A percentile compares a stretch with the other conserved stretches of the same genome.
These are phyloP conservation scores for Tuberolachnus salignus DNA, from an alignment of 2,888 invertebrate species.

Conservation along the genomic window DNA sequence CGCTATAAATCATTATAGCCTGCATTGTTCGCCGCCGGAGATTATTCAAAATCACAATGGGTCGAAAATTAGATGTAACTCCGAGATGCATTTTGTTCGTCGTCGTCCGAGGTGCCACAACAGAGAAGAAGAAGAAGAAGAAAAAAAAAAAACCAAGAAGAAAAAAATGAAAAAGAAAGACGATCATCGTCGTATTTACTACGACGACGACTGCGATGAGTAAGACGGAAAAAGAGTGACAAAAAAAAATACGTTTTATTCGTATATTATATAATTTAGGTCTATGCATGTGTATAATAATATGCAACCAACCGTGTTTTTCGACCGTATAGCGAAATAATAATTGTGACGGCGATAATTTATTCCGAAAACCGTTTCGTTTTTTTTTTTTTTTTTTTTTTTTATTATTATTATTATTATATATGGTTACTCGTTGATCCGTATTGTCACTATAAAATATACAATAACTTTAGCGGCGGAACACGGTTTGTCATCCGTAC, in stretches of 20 bases:
- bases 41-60: conserved; percentile 55
- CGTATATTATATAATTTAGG: neutral
- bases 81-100: conserved; percentile 51
- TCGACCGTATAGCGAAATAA: conserved; percentile 15
- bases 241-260: neutral
- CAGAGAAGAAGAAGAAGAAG: too few relatives aligned
- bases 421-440: neutral
- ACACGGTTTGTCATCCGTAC: conserved; percentile 28
- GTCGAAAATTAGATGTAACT: conserved; percentile 55
- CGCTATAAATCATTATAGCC: conserved; percentile 51
- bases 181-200: conserved; percentile 16
- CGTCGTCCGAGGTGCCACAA: conserved; percentile 26
- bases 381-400: neutral
- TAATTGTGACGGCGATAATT: too few relatives aligned
- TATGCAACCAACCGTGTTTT: too few relatives aligned
- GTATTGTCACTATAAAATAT: conserved; percentile 9
- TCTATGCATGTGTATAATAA: too few relatives aligned
- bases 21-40: conserved; percentile 48
- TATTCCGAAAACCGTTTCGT: neutral
- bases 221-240: neutral
- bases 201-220: neutral
- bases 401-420: too few relatives aligned
- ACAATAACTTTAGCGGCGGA: neutral
- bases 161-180: too few relatives aligned
- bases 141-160: too few relatives aligned